These are phyloP conservation scores for Pristionchus arcanus DNA, from an alignment of 2,888 invertebrate species.

Conservation along the genomic window DNA sequence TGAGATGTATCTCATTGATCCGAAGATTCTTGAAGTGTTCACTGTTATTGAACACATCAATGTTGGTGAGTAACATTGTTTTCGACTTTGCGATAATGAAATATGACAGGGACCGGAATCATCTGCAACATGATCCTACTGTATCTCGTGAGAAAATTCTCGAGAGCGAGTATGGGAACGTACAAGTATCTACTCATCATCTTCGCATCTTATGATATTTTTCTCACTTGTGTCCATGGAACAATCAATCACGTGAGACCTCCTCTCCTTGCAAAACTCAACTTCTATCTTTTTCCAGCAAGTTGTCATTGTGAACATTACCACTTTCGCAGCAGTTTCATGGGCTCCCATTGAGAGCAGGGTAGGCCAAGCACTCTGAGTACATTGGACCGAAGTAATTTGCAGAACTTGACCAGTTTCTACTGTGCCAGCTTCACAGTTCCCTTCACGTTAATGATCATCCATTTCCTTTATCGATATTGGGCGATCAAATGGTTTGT, in stretches of 20 bases:
- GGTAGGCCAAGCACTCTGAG: neutral
- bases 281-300: neutral
- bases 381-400: neutral
- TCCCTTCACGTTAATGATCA: constrained; percentile 13
- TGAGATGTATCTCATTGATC: neutral
- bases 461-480: constrained; percentile 40
- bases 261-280: neutral
- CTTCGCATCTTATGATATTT: constrained; percentile 1
- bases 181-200: constrained; percentile 25
- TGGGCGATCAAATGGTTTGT: constrained; percentile 26
- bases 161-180: neutral
- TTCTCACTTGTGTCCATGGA: neutral
- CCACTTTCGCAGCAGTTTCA: neutral
- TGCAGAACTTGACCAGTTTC: constrained; percentile 24
- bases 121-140: constrained; percentile 16
- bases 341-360: neutral
- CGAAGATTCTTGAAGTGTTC: neutral
- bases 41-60: constrained; percentile 1
- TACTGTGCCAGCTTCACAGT: constrained; percentile 38
- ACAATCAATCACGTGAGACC: constrained; percentile 10
- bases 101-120: neutral
- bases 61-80: neutral
- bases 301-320: neutral
- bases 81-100: neutral
- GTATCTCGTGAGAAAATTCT: constrained; percentile 14